These are phyloP conservation scores for Antheraea assamensis DNA, from an alignment of 2,888 invertebrate genomes.

Conservation along the genomic window DNA sequence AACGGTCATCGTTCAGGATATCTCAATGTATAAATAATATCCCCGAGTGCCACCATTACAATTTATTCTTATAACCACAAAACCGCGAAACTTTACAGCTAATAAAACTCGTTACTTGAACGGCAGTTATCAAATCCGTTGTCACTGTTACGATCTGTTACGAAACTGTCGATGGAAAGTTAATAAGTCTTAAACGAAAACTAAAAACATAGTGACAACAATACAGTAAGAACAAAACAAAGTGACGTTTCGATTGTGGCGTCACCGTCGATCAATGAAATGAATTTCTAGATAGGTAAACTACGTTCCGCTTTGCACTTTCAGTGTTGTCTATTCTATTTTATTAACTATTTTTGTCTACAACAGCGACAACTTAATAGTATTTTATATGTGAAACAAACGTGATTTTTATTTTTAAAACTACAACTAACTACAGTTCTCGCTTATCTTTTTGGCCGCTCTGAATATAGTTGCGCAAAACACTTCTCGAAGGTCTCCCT, in stretches of 20 bases:
- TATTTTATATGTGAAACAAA: background rate
- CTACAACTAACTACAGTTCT: too few relatives aligned
- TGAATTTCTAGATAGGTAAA: constrained; percentile 42
- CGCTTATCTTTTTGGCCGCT: too few relatives aligned
- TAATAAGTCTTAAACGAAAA: constrained; percentile 44
- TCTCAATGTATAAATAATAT: too few relatives aligned
- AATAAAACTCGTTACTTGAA: constrained; percentile 15
- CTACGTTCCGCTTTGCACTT: constrained; percentile 35
- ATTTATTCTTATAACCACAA: background rate
- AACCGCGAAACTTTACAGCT: background rate
- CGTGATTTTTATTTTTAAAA: too few relatives aligned
- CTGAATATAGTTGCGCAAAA: too few relatives aligned
- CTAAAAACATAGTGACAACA: constrained; percentile 18
- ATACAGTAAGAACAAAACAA: constrained; percentile 40
- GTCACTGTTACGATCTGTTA: constrained; percentile 50
- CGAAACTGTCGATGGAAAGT: constrained; percentile 54
- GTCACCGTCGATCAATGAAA: constrained; percentile 15
- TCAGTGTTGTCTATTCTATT: background rate
- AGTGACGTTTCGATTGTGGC: constrained; percentile 30
- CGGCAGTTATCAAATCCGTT: constrained; percentile 32
- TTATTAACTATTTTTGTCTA: background rate
- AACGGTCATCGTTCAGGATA: too few relatives aligned
- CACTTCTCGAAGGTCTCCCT: too few relatives aligned
- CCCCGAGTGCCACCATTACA: background rate
- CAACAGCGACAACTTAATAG: background rate